Evolutionary conservation across 2,888 invertebrate species (phyloP).

Genomic region (Dasypolia templi): DNA sequence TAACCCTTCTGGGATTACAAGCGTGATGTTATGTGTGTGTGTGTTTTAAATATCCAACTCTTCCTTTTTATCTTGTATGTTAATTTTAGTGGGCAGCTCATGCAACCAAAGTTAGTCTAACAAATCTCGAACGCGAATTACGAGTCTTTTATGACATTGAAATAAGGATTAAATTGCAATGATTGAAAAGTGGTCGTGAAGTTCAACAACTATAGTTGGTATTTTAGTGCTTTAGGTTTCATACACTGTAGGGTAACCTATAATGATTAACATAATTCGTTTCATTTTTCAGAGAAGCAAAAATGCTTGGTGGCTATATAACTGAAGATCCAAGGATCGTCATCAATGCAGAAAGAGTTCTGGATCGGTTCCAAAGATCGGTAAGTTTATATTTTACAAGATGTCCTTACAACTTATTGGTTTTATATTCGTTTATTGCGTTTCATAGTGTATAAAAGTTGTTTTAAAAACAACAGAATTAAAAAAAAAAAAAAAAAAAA

Average conservation of each 20-base stretch:
- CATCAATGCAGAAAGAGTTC: slow-evolving; percentile 79
- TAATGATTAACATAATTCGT: neutral
- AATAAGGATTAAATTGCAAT: neutral
- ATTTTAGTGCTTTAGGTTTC: neutral
- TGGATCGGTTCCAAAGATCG: slow-evolving; percentile 88
- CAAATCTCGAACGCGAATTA: neutral
- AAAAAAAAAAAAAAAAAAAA: neutral
- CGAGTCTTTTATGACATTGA: neutral
- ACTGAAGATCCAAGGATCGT: slow-evolving; percentile 76
- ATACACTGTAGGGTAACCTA: neutral
- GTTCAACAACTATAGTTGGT: neutral
- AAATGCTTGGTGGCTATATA: slow-evolving; percentile 81
- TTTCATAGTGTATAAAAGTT: neutral
- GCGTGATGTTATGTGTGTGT: no score
- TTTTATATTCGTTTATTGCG: neutral
- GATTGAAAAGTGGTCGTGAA: neutral
- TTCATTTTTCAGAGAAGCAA: slow-evolving; percentile 75
- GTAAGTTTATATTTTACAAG: slow-evolving; percentile 69
- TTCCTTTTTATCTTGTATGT: neutral
- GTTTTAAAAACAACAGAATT: no score
- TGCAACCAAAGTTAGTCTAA: neutral
- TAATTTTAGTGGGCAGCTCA: neutral
- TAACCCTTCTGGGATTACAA: no score
- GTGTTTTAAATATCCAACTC: neutral
- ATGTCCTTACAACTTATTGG: neutral